Evolutionary conservation across 1,140 invertebrate genomes (phyloP), one percentile per base, ranked within the genome.

Genomic region (Drosophila rhopaloa): DNA sequence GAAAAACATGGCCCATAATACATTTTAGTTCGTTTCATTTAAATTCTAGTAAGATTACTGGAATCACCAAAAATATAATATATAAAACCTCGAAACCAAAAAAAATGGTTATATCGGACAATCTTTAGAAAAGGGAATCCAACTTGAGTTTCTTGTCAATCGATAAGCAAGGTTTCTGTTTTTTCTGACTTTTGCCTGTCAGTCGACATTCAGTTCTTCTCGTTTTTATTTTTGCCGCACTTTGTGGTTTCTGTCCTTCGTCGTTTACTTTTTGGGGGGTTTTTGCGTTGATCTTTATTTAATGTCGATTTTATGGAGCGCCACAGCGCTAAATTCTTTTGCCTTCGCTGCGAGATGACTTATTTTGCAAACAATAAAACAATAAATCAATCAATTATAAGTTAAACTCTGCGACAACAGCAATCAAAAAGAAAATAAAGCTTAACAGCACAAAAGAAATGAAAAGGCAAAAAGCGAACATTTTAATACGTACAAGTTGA

Each of bases 321-420:
- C 67, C 67, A 71, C 51, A 71, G 67, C 67, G 67, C 67, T 71
- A 71, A 71, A 59, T 74, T 74, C 67, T 54, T 53, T 24, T 59
- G 41, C 44, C 44, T 35, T 43, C 40, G 61, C 53, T 47, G 57
- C 35, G 32, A 65, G 72, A 56, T 71, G 83, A 79, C 79, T 88
- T 86, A 88, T 88, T 89, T 89, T 89, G 84, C 84, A 89, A 89
- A 89, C 84, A 89, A 89, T 89, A 89, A 89, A 83, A 76, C 84
- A 89, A 89, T 89, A 89, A 89, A 89, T 89, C 84, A 89, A 89
- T 89, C 84, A 89, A 81, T 89, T 89, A 89, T 89, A 79, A 70
- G 62, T 89, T 88, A 50, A 78, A 70, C 71, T 70, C 70, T 58
- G 56, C 57, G 58, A 79, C 70, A 81, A 61, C 54, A 72, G 46